Percentiles rank a stretch among this genome's conserved stretches.
These are phyloP conservation scores for Metopia argyrocephala DNA, from an alignment of 2,888 invertebrate genomes.

Conservation along the genomic window DNA sequence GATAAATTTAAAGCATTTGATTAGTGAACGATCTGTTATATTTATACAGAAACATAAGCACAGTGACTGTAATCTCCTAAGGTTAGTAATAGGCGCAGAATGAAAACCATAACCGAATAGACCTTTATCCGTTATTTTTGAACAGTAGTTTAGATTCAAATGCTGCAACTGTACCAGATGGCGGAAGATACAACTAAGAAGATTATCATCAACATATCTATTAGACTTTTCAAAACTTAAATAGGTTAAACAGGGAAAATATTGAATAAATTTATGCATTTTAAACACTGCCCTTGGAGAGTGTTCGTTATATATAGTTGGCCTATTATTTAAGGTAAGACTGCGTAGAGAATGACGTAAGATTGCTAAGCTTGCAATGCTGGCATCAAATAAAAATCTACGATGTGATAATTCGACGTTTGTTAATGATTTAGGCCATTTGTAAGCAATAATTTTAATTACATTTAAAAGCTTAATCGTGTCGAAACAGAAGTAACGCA, in stretches of 20 bases:
- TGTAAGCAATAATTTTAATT: conserved; percentile 70
- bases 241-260: conserved; percentile 69
- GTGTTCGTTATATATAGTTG: conserved; percentile 67
- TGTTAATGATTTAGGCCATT: conserved; percentile 68
- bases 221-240: conserved; percentile 71
- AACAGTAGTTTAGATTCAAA: conserved; percentile 70
- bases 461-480: too few relatives aligned
- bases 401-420: too few relatives aligned
- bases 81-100: conserved; percentile 67
- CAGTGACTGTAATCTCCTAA: conserved; percentile 67
- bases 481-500: too few relatives aligned
- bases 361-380: too few relatives aligned
- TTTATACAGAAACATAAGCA: conserved; percentile 70
- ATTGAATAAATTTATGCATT: conserved; percentile 66
- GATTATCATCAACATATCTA: conserved; percentile 69
- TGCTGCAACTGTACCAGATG: conserved; percentile 66
- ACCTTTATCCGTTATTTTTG: conserved; percentile 68
- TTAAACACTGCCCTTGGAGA: conserved; percentile 67
- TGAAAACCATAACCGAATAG: conserved; percentile 66
- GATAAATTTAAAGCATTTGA: conserved; percentile 64
- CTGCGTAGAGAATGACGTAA: too few relatives aligned
- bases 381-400: too few relatives aligned
- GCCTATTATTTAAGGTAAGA: conserved; percentile 63
- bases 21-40: conserved; percentile 67
- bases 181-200: conserved; percentile 70